These are phyloP conservation scores for Chelonus formosanus DNA, from an alignment of 2,888 invertebrate species.

Conservation along the genomic window DNA sequence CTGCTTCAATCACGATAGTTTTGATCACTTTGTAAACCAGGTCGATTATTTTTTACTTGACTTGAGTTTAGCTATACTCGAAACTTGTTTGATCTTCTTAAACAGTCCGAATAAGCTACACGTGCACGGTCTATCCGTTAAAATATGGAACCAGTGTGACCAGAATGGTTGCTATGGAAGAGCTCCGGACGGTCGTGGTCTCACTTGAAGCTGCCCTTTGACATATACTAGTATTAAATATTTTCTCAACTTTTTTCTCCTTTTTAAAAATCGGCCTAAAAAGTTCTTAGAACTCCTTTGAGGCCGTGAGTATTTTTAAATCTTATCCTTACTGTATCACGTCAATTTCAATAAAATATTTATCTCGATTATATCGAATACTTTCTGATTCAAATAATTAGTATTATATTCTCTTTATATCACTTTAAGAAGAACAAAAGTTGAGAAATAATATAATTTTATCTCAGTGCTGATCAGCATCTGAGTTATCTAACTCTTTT, in stretches of 20 bases:
- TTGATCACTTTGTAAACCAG: slow-evolving; percentile 19
- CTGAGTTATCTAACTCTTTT: neutral
- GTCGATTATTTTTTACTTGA: slow-evolving; percentile 31
- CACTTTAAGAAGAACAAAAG: slow-evolving; percentile 14
- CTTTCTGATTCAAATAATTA: neutral
- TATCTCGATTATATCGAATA: slow-evolving; percentile 25
- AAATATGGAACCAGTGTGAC: slow-evolving; percentile 66
- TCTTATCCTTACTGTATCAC: neutral
- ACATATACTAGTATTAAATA: slow-evolving; percentile 20
- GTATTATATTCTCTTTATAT: slow-evolving; percentile 8
- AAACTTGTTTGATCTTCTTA: slow-evolving; percentile 22
- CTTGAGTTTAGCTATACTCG: slow-evolving; percentile 27
- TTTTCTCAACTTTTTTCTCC: slow-evolving; percentile 7
- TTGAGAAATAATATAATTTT: slow-evolving; percentile 9
- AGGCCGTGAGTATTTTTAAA: neutral
- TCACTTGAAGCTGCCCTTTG: slow-evolving; percentile 55
- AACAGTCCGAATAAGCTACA: slow-evolving; percentile 59
- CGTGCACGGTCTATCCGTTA: slow-evolving; percentile 60
- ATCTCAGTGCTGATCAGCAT: neutral
- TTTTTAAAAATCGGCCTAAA: slow-evolving; percentile 26
- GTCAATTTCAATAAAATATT: slow-evolving; percentile 15
- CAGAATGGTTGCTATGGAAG: slow-evolving; percentile 66
- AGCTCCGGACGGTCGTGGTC: slow-evolving; percentile 60
- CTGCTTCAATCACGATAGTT: neutral
- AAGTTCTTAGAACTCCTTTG: neutral